Evolutionary conservation across 2,888 invertebrate genomes (phyloP), one percentile per base, ranked within the genome.

Genomic region (Eugnorisma glareosa): DNA sequence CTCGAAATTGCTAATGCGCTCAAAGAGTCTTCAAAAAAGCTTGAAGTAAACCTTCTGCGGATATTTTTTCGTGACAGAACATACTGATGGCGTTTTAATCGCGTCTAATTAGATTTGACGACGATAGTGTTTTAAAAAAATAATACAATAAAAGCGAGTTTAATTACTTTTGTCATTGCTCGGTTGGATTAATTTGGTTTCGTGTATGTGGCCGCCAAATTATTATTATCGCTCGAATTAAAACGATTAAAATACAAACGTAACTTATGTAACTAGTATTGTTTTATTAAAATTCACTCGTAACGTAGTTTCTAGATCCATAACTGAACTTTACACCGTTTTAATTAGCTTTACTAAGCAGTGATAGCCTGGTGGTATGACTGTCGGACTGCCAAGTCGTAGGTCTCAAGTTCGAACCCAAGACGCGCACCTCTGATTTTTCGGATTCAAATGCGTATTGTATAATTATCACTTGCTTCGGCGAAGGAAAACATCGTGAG

Each of bases 21-120:
- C n/a, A n/a, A n/a, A n/a, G 2, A 24, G 24, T 51, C 24, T 24
- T 51, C 2, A 54, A 57, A 54, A 51, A 54, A 57, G 28, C 6
- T 28, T 0, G 6, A 28, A 7, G n/a, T 77, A 35, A 54, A 35
- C 75, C 85, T 86, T 88, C 82, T 83, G 79, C n/a, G 57, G 4
- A 0, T 75, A 66, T 21, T 11, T 63, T 24, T 24, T 18, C 21
- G 13, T 75, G 67, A 1, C 63, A 31, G n/a, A 35, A 81, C 74
- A 78, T 78, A 79, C 79, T 86, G 91, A 92, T 93, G 91, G 89
- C 82, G 89, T 92, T 93, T 93, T 94, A 95, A 94, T 94, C 88
- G 88, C 88, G 76, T 90, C 92, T 94, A 94, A 94, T 94, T 94
- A 90, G 91, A 94, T 94, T 92, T 90, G 85, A 91, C 90, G 90